Conservation (phyloP, 1,140 invertebrate species). For the Macrosteles quadrilineatus region DNA sequence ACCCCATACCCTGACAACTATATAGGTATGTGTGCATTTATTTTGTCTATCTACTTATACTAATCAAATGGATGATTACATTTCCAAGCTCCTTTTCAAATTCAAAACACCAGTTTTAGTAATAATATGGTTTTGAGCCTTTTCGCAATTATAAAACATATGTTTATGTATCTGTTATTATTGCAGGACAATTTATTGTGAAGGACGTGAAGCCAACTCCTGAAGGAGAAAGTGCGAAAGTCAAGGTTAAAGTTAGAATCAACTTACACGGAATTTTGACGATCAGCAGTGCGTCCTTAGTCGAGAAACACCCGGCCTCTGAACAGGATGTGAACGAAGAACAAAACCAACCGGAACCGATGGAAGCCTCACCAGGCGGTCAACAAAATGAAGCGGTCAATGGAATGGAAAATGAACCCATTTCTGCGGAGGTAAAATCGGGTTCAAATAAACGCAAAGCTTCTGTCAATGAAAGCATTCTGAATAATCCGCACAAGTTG, state of each 20-base stretch:
- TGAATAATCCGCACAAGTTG: conserved; percentile 16
- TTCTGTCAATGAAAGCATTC: background rate
- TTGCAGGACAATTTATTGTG: conserved; percentile 76
- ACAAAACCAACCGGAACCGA: conserved; percentile 31
- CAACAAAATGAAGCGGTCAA: background rate
- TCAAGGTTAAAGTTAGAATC: conserved; percentile 93
- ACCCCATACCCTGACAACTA: conserved; percentile 70
- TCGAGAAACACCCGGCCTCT: conserved; percentile 72
- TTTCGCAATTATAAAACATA: too few species aligned
- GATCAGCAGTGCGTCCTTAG: conserved; percentile 79
- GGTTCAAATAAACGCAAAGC: background rate
- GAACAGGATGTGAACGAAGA: conserved; percentile 58
- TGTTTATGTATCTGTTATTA: too few species aligned
- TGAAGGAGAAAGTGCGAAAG: conserved; percentile 88
- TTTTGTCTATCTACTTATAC: conserved; percentile 4
- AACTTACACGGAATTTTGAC: conserved; percentile 92
- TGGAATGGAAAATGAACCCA: conserved; percentile 19
- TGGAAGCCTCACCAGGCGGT: conserved; percentile 29
- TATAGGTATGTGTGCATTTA: conserved; percentile 67
- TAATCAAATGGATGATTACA: conserved; percentile 13
- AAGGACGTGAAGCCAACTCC: conserved; percentile 80
- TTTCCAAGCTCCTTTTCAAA: conserved; percentile 7
- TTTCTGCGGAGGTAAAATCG: conserved; percentile 21
- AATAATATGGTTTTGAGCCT: too few species aligned
- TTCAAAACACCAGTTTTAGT: background rate